These are phyloP conservation scores for Drosophila cracens DNA, from an alignment of 2,888 invertebrate genomes.

Conservation along the genomic window DNA sequence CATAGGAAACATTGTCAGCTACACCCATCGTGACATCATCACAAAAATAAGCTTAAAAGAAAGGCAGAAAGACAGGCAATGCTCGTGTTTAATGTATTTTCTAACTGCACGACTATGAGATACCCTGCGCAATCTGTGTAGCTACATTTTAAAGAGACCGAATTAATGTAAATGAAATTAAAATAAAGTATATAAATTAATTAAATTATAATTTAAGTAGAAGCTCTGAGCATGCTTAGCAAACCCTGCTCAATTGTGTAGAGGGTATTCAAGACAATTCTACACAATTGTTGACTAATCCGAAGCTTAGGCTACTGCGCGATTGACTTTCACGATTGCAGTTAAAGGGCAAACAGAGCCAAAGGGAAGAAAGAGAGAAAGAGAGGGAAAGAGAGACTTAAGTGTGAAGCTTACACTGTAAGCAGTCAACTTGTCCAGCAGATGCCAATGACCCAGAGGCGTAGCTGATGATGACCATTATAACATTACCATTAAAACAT, in stretches of 20 bases:
- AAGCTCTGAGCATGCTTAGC: neutral
- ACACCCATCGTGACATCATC: constrained; percentile 60
- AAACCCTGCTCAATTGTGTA: neutral
- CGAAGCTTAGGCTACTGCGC: neutral
- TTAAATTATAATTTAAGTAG: neutral
- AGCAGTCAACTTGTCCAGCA: constrained; percentile 27
- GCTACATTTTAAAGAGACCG: too few species aligned
- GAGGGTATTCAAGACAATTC: constrained; percentile 25
- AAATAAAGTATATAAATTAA: neutral
- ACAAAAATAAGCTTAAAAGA: constrained; percentile 29
- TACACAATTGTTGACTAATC: constrained; percentile 18
- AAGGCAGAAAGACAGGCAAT: neutral
- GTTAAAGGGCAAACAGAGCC: constrained; percentile 49
- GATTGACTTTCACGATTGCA: constrained; percentile 49
- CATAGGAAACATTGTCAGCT: constrained; percentile 51
- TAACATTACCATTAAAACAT: constrained; percentile 21
- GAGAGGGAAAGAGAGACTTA: constrained; percentile 8
- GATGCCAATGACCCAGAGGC: constrained; percentile 69
- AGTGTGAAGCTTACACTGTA: neutral
- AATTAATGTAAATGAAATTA: neutral
- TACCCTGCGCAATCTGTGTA: neutral
- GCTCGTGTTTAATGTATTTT: neutral
- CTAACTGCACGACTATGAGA: neutral
- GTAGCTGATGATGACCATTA: constrained; percentile 61
- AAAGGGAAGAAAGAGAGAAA: constrained; percentile 10